Base-by-base conservation (phyloP, 2,888 invertebrate species). In the Lathronympha strigana region DNA sequence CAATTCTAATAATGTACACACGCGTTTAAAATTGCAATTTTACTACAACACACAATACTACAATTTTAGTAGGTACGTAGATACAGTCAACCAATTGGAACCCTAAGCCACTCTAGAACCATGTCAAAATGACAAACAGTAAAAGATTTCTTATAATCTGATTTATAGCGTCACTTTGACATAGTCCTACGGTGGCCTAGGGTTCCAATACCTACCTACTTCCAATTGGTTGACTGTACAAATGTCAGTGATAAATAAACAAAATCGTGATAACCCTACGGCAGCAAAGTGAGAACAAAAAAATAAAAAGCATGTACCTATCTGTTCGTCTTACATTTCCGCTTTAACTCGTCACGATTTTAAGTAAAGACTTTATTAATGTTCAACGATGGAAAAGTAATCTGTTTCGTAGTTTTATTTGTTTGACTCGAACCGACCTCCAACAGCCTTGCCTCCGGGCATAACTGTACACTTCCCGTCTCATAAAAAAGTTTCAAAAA, bases 401-500 rank as follows among this genome's bases (percentile, higher is more conserved):
- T 23, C 19, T 31, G 21, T 40, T 51, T 21, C 23, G 33, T 15
- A 31, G 23, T 51, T 45, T 40, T 51, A 58, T 51, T 58, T 58
- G 51, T 58, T 36, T 50, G 31, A 6, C n/a, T 36, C 36, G 36
- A 64, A 33, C 58, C 58, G 43, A 33, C 33, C 36, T 43, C 33
- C 45, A 31, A 51, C 23, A 43, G 58, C 58, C 58, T 58, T 54
- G 63, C 63, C 57, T 15, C 15, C 25, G 51, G 63, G 33, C 25
- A 19, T 58, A 58, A 63, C 57, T 63, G 36, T 64, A 58, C 33
- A 64, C 58, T 58, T 64, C 63, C 63, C 63, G 58, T 28, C 17
- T 50, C 31, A 58, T n/a, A n/a, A n/a, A n/a, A n/a, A n/a, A n/a
- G n/a, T n/a, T n/a, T n/a, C n/a, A n/a, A n/a, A n/a, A n/a, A n/a